phyloP scores from a whole-genome alignment of 1,140 invertebrate species.

The Trichonephila clavipes region DNA sequence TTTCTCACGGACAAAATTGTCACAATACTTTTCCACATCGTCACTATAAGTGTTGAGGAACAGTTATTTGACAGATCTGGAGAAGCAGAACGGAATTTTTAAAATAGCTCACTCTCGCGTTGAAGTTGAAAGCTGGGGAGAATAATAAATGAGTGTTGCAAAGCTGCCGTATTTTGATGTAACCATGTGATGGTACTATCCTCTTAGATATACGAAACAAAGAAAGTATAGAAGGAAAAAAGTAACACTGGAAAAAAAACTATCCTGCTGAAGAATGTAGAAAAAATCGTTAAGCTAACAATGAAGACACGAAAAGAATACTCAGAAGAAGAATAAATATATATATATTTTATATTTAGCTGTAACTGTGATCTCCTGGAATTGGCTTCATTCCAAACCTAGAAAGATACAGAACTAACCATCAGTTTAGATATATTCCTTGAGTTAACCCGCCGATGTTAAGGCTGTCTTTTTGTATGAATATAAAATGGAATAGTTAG shows the following conservation, averaged over 20 bases:
- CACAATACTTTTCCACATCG: too few relatives aligned
- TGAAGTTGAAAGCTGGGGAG: neutral
- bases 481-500: neutral
- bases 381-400: constrained; percentile 22
- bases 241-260: neutral
- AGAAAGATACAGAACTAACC: neutral
- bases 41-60: neutral
- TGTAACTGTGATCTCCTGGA: neutral
- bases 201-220: neutral
- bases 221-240: neutral
- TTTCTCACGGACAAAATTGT: too few relatives aligned
- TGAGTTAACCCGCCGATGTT: neutral
- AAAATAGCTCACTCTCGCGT: neutral
- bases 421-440: neutral
- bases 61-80: neutral
- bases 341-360: constrained; percentile 6
- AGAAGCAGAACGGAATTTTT: neutral
- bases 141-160: neutral
- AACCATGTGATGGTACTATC: neutral
- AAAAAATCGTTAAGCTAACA: constrained; percentile 12
- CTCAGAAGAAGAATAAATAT: neutral
- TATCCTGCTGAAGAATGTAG: neutral
- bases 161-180: neutral
- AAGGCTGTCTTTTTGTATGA: neutral
- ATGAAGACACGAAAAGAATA: constrained; percentile 2